Base-by-base conservation (phyloP, 2,888 invertebrate genomes). In the Agrochola circellaris region DNA sequence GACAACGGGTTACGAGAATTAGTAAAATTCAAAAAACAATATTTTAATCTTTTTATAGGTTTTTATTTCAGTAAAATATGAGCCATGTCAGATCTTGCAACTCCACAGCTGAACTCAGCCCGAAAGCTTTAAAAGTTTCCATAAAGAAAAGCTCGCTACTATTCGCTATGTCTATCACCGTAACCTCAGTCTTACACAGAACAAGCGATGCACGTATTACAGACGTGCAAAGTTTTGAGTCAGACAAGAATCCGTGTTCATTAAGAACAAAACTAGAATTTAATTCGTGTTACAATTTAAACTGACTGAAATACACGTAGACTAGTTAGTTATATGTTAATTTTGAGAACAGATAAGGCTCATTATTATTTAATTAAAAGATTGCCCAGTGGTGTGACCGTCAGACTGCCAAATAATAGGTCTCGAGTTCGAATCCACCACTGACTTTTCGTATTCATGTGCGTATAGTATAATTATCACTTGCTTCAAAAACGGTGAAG, bases 211-310 rank as follows among this genome's bases (percentile, higher is more conserved):
- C 90, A 90, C 89, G 88, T 91, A 89, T 87, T 77, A 81, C 81
- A 89, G 88, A 90, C 87, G 88, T 91, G 88, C 86, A 87, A 91
- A 88, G 90, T 90, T 89, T 91, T 60, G 89, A 92, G 86, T 87
- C 89, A 84, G 89, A 90, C 90, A 84, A 89, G 89, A 84, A 88
- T 82, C 79, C 84, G 70, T 90, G 88, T 92, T 92, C 91, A 91
- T 92, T 90, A 91, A 88, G 89, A 90, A 87, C 85, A 89, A 86
- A 89, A 84, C 83, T 75, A 75, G 76, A 77, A 76, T 84, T 84
- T 82, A 80, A 81, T 81, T 87, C 81, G 45, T 83, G 81, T 84
- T 84, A 75, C 82, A 79, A 76, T 85, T 86, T 84, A 79, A 84
- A 88, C 76, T 78, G 75, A 72, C 69, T 81, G 66, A 81, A 75